Evolutionary conservation across 1,140 invertebrate genomes (phyloP).

Genomic region (Anastrepha obliqua): DNA sequence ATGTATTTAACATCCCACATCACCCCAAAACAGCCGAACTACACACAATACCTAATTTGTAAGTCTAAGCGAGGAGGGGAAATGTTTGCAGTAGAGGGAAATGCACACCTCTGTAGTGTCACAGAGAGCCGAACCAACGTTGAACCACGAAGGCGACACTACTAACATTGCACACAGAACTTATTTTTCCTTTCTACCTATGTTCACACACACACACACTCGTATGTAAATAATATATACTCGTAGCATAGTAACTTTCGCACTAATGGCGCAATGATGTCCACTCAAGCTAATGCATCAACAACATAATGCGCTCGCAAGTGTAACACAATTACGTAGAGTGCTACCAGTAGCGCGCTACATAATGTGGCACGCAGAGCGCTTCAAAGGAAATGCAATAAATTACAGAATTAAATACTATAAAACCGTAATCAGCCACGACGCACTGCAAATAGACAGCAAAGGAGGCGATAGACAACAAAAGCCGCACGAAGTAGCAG

Average conservation of each 20-base stretch:
- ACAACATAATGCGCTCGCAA: conserved; percentile 25
- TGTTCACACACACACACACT: no score
- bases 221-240: no score
- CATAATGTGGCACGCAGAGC: conserved; percentile 12
- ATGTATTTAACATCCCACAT: no score
- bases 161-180: not conserved
- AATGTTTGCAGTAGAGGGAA: no score
- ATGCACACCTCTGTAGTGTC: no score
- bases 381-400: conserved; percentile 27
- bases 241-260: not conserved
- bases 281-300: conserved; percentile 24
- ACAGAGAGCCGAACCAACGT: no score
- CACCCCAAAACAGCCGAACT: no score
- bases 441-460: not conserved
- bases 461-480: not conserved
- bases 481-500: not conserved
- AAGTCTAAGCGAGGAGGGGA: no score
- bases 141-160: no score
- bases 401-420: conserved; percentile 5
- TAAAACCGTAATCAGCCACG: not conserved
- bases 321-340: conserved; percentile 42
- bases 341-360: not conserved
- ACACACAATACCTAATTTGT: no score
- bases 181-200: not conserved
- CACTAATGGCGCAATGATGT: conserved; percentile 37